Percentiles rank a stretch among this genome's conserved stretches.
phyloP scores from a whole-genome alignment of 2,797 vertebrate species.

The Gobionotothen gibberifrons region DNA sequence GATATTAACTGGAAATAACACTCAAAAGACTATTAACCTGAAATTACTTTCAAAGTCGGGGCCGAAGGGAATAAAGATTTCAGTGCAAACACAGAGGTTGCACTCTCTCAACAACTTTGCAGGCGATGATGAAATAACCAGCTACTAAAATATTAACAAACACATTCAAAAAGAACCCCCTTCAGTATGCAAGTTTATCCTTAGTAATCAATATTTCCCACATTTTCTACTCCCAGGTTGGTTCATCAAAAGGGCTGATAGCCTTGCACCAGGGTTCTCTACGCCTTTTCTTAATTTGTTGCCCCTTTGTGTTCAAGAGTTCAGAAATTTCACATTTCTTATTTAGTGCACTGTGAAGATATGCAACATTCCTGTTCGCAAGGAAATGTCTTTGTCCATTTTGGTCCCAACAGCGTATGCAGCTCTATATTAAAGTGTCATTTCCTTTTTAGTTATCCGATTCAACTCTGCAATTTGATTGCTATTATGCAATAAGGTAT shows the following conservation, averaged over 20 bases:
- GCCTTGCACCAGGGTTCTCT: constrained; percentile 17
- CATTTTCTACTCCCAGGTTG: constrained; percentile 60
- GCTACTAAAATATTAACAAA: constrained; percentile 79
- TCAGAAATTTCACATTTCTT: constrained; percentile 45
- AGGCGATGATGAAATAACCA: constrained; percentile 76
- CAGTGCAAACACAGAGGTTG: constrained; percentile 70
- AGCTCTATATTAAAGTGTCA: constrained; percentile 18
- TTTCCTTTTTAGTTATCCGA: not conserved
- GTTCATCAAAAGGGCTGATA: constrained; percentile 62
- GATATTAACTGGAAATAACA: constrained; percentile 49
- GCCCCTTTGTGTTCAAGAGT: constrained; percentile 51
- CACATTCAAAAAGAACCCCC: constrained; percentile 66
- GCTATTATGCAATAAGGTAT: constrained; percentile 4
- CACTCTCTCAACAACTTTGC: constrained; percentile 70
- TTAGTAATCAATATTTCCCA: constrained; percentile 76
- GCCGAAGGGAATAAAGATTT: constrained; percentile 66
- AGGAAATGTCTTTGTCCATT: constrained; percentile 41
- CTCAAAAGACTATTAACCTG: constrained; percentile 66
- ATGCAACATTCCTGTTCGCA: constrained; percentile 45
- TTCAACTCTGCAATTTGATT: constrained; percentile 17
- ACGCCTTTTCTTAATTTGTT: constrained; percentile 40
- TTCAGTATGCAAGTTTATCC: constrained; percentile 69
- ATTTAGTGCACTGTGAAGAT: constrained; percentile 48
- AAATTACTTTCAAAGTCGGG: constrained; percentile 70
- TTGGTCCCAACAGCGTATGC: constrained; percentile 14